Evolutionary conservation across 2,797 vertebrate genomes (phyloP).

Genomic region (Petrocephalus schoutedeni): DNA sequence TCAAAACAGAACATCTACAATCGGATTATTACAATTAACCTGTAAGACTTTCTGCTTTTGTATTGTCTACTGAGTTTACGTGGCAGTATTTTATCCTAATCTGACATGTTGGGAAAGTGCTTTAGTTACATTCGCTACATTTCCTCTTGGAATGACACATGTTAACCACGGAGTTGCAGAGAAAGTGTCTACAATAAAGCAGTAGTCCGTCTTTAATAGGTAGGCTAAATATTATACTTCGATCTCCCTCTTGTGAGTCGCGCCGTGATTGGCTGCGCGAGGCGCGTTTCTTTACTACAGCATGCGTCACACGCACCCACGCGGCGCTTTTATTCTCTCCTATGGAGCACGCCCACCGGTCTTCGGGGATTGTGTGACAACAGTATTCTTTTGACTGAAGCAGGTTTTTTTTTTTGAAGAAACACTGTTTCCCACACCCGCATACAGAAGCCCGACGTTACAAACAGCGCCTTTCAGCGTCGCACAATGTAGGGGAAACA

Average conservation of each 20-base stretch:
- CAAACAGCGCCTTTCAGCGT: neutral
- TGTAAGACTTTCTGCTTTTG: neutral
- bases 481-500: neutral
- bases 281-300: slow-evolving; percentile 3
- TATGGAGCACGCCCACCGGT: neutral
- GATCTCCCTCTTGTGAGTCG: neutral
- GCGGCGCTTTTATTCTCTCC: neutral
- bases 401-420: neutral
- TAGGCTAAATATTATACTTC: neutral
- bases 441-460: neutral
- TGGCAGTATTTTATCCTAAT: neutral
- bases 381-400: neutral
- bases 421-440: neutral
- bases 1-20: neutral
- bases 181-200: neutral
- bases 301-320: neutral
- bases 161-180: neutral
- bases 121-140: neutral
- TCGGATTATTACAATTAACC: neutral
- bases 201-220: neutral
- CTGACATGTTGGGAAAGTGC: neutral
- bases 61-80: neutral
- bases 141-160: neutral
- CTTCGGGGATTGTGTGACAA: neutral
- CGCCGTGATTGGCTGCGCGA: neutral